phyloP scores from a whole-genome alignment of 2,797 vertebrate genomes.

The Scolopax rusticola region DNA sequence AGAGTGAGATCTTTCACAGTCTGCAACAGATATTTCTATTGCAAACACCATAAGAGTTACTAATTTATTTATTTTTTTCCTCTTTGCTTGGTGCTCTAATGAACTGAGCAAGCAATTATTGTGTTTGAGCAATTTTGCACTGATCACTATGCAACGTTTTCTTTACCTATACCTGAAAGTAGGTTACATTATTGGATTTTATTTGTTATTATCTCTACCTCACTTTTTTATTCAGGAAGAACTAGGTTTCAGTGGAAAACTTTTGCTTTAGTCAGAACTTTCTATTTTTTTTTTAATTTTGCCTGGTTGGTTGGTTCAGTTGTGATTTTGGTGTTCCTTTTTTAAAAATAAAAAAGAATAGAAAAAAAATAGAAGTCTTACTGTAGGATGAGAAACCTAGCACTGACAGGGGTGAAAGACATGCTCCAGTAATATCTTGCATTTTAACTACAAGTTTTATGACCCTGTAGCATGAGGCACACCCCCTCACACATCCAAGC shows the following conservation, averaged over 20 bases:
- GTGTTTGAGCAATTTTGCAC: background rate
- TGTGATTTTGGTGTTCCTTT: background rate
- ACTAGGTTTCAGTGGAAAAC: background rate
- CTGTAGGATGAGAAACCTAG: background rate
- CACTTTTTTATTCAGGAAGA: background rate
- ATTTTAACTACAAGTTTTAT: slow-evolving; percentile 46
- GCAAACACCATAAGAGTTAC: background rate
- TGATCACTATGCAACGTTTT: background rate
- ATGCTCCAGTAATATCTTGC: background rate
- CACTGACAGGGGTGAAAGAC: background rate
- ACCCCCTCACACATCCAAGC: slow-evolving; percentile 8
- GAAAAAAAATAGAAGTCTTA: background rate
- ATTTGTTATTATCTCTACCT: background rate
- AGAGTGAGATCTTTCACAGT: background rate
- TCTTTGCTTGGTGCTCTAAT: background rate
- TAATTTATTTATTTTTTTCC: background rate
- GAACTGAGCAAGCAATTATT: background rate
- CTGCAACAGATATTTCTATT: background rate
- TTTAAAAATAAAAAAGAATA: background rate
- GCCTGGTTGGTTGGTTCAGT: background rate
- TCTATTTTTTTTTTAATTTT: background rate
- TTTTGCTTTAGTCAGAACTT: background rate
- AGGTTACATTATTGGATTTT: background rate
- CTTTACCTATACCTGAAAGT: background rate
- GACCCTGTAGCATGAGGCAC: background rate